These are phyloP conservation scores for Eurystomus gularis DNA, from an alignment of 2,113 vertebrate species.

Conservation along the genomic window DNA sequence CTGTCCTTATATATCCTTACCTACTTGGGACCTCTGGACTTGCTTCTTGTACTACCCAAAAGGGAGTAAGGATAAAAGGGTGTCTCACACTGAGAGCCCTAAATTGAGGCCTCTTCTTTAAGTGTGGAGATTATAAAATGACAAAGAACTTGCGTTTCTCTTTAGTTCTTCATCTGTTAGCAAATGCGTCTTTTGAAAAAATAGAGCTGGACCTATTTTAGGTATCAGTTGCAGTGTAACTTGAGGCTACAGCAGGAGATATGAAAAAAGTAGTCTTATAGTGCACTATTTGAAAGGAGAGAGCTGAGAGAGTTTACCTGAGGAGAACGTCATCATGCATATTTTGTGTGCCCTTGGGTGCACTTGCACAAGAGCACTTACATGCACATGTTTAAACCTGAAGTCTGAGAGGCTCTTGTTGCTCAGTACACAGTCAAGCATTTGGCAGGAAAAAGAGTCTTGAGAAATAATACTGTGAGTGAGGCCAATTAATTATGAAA, in stretches of 20 bases:
- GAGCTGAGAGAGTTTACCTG: background rate
- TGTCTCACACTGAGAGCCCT: background rate
- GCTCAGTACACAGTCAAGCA: background rate
- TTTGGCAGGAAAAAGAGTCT: background rate
- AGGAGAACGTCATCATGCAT: background rate
- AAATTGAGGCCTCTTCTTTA: background rate
- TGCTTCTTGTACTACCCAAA: background rate
- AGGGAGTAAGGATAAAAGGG: background rate
- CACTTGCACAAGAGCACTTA: background rate
- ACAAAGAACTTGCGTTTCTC: background rate
- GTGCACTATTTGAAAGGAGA: background rate
- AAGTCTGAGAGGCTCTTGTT: background rate
- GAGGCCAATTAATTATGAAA: background rate
- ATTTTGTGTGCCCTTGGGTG: background rate
- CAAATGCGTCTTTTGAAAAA: background rate
- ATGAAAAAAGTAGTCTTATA: background rate
- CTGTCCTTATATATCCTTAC: background rate
- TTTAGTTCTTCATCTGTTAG: background rate
- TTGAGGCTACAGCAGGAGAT: background rate
- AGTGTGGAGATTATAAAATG: background rate
- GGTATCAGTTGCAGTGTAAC: background rate
- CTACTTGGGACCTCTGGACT: background rate
- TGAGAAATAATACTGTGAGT: background rate
- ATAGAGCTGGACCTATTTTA: background rate
- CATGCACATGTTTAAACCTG: background rate